Evolutionary conservation across 1,140 invertebrate genomes (phyloP).

Genomic region (Laupala kohalensis): DNA sequence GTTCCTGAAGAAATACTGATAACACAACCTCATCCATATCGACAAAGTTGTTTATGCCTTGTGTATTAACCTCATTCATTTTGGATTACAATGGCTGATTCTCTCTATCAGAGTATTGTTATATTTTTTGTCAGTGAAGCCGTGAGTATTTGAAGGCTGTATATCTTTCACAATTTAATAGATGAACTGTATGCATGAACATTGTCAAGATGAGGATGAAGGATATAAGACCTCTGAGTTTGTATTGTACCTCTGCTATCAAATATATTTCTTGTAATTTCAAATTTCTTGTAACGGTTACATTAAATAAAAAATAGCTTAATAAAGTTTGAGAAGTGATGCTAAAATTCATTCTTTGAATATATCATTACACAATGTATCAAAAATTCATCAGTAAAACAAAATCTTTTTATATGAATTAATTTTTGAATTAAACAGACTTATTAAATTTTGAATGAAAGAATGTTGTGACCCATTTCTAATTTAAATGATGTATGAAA

Average conservation of each 20-base stretch:
- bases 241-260: too few relatives aligned
- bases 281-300: too few relatives aligned
- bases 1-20: conserved; percentile 64
- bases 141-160: conserved; percentile 42
- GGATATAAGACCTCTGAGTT: too few relatives aligned
- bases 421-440: neutral
- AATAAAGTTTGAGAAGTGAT: too few relatives aligned
- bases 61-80: conserved; percentile 78
- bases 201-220: too few relatives aligned
- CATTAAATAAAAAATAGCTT: too few relatives aligned
- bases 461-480: too few relatives aligned
- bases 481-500: too few relatives aligned
- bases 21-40: conserved; percentile 66
- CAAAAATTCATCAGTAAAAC: neutral
- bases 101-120: conserved; percentile 82
- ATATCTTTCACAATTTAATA: too few relatives aligned
- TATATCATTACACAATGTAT: neutral
- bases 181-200: too few relatives aligned
- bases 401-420: neutral
- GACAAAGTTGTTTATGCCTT: conserved; percentile 56
- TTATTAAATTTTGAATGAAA: too few relatives aligned
- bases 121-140: conserved; percentile 74
- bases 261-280: conserved; percentile 12
- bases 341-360: too few relatives aligned
- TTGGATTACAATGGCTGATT: conserved; percentile 79